Percentiles rank a stretch among this genome's conserved stretches.
These are phyloP conservation scores for Beaufortia kweichowensis DNA, from an alignment of 2,113 vertebrate genomes.

Conservation along the genomic window DNA sequence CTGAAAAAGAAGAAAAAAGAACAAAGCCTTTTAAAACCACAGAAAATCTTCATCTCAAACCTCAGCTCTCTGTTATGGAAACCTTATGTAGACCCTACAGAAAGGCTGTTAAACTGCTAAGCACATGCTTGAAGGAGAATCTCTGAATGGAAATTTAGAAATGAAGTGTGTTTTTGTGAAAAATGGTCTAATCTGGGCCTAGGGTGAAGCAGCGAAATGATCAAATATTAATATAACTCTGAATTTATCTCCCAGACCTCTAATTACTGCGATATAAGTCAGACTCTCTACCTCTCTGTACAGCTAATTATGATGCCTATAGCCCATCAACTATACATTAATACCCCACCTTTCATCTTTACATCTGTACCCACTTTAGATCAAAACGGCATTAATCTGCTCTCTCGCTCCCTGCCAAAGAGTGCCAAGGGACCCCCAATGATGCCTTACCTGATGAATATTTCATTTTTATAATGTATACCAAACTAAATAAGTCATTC, in stretches of 20 bases:
- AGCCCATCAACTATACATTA: neutral
- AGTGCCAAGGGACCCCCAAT: constrained; percentile 43
- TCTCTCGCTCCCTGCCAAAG: neutral
- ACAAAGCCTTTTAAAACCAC: neutral
- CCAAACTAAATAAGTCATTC: constrained; percentile 71
- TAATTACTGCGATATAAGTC: constrained; percentile 14
- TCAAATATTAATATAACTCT: constrained; percentile 34
- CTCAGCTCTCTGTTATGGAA: neutral
- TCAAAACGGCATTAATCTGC: neutral
- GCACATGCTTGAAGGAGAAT: neutral
- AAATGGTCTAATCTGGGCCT: constrained; percentile 8
- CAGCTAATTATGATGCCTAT: neutral
- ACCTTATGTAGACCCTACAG: neutral
- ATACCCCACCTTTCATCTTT: neutral
- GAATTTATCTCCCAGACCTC: constrained; percentile 7
- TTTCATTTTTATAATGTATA: constrained; percentile 63
- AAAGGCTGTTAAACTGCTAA: neutral
- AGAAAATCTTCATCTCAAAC: neutral
- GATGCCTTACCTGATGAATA: constrained; percentile 65
- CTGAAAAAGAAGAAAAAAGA: no score
- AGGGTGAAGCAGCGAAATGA: constrained; percentile 15
- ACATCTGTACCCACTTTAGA: neutral
- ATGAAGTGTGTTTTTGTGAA: constrained; percentile 3
- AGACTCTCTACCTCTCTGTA: neutral
- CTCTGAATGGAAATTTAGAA: neutral